Base-by-base conservation (phyloP, 92 coral and sea anemone genomes). In the Phenganax subtilis region DNA sequence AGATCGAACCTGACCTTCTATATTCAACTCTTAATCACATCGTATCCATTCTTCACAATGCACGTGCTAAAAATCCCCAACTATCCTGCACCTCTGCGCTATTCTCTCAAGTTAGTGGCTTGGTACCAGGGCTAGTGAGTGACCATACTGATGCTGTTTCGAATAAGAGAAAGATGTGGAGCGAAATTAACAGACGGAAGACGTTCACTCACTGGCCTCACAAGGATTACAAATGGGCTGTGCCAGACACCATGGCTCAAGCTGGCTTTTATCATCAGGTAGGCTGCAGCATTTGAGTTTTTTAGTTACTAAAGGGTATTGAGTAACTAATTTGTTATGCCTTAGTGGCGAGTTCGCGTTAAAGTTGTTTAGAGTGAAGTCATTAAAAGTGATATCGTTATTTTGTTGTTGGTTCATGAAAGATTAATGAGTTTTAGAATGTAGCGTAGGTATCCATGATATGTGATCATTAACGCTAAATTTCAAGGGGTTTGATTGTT, bases 211-310 rank as follows among this genome's bases (percentile, higher is more conserved):
- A 97, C 54, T 96, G 99, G 99, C 99, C 99, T 37, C 99, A 96
- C 55, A 89, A 85, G 84, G 92, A 96, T 61, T 96, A 96, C 82
- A 96, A 92, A 81, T 92, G 97, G 97, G 98, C 98, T 70, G 91
- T 92, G 70, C 98, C 98, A 51, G 97, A 94, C 67, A 97, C 98
- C 69, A 94, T 94, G 98, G 98, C 98, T 7, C 96, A 94, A 75
- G 98, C 98, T 59, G 98, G 98, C 6, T 94, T 94, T 84, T 94
- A 92, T 62, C 98, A 94, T 67, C 96, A 94, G 92, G 98, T 93
- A 1, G 30, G 62, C n/a, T 72, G 12, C 16, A 3, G 7, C 15
- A 59, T 12, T 59, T 14, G 25, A 12, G 25, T 20, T 20, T 20
- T 20, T 20, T 20, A 20, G 25, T 20, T 20, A 20, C 25, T 20